Evolutionary conservation across 2,888 invertebrate genomes (phyloP), one percentile per base, ranked within the genome.

Genomic region (Pseudococcus longispinus): DNA sequence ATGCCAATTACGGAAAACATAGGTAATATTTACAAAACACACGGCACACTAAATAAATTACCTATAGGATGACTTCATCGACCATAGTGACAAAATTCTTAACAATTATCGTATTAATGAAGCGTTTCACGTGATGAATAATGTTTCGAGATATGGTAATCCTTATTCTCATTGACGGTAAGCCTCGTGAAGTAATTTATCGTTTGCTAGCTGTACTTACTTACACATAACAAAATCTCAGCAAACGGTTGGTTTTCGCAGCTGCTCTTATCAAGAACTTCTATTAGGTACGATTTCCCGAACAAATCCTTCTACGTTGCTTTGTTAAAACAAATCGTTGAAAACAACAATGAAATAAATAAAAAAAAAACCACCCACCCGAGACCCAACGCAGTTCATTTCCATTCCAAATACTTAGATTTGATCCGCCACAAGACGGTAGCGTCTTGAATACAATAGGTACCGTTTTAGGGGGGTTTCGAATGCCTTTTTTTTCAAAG

Each of bases 91-190:
- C 65, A 65, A 65, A 65, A 65, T 65, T 65, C 26, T 51, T n/a
- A 51, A 65, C 26, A 65, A 65, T 65, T 65, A 23, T 65, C 65
- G 65, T 26, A 65, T 65, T 65, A 65, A 65, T 26, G 65, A 65
- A 65, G 15, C 65, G 65, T 65, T 65, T 26, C 65, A 65, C 65
- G 65, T 65, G 26, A 26, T 65, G 65, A 65, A 65, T 65, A 65
- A 65, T 11, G 65, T 65, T 26, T 65, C 65, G 20, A 65, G 65
- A 65, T 65, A 65, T 51, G 65, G 65, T 65, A 65, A 65, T 65
- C 65, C n/a, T 51, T 55, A 2, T 55, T 20, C 23, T 51, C 26
- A 15, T 26, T 11, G 65, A 26, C 65, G 65, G 26, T 65, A 65
- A 65, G 26, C 13, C 65, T 65, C 23, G 51, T 51, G n/a, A 15